These are phyloP conservation scores for Colaptes auratus DNA, from an alignment of 2,113 vertebrate species.

Conservation along the genomic window DNA sequence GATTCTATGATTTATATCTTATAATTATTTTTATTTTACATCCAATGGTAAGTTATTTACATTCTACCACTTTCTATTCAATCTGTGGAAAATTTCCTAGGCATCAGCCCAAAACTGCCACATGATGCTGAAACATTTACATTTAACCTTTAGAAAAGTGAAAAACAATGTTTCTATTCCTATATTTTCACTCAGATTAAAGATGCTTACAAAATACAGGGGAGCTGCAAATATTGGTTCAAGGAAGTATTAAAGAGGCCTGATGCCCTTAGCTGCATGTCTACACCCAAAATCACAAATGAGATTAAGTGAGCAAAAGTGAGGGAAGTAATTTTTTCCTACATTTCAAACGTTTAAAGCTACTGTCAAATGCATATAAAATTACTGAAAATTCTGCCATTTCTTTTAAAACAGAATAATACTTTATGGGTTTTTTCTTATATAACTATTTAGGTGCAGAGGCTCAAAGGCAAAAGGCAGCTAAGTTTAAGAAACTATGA, in stretches of 20 bases:
- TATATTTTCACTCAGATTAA: background rate
- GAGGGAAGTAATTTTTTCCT: background rate
- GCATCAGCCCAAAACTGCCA: too few relatives aligned
- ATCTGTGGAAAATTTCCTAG: too few relatives aligned
- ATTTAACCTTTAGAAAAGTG: slow-evolving; percentile 16
- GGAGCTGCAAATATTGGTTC: background rate
- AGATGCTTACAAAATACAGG: background rate
- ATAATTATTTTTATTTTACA: too few relatives aligned
- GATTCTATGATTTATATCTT: too few relatives aligned
- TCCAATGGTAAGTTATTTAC: too few relatives aligned
- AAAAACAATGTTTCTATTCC: background rate
- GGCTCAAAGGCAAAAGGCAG: background rate
- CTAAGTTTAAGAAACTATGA: background rate
- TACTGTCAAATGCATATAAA: background rate
- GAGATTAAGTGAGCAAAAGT: background rate
- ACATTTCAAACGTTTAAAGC: background rate
- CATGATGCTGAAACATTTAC: background rate
- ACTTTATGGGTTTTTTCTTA: background rate
- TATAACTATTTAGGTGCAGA: background rate
- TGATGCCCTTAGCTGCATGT: background rate
- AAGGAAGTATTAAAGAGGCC: background rate
- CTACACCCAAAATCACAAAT: background rate
- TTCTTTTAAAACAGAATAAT: background rate
- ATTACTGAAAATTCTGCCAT: background rate
- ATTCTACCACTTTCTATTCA: too few relatives aligned